Evolutionary conservation across 1,140 invertebrate species (phyloP).

Genomic region (Drosophila baimaii): DNA sequence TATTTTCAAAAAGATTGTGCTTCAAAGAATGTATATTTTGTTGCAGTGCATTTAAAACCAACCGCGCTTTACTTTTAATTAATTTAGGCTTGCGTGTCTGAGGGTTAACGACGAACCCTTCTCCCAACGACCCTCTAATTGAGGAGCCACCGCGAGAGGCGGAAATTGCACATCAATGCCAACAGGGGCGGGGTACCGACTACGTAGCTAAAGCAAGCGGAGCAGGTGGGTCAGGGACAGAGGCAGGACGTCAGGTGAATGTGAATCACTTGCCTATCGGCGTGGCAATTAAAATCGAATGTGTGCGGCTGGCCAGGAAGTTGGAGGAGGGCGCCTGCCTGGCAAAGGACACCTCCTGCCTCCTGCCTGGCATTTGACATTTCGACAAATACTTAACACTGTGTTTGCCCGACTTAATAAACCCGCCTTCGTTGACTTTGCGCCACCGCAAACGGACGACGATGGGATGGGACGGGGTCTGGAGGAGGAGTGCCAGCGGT

Average conservation of each 20-base stretch:
- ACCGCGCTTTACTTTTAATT: conserved; percentile 26
- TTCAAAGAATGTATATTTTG: neutral
- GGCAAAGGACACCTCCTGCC: conserved; percentile 5
- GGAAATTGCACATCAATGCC: conserved; percentile 46
- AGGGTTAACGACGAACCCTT: conserved; percentile 28
- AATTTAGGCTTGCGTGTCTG: conserved; percentile 29
- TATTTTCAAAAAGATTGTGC: neutral
- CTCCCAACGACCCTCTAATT: conserved; percentile 26
- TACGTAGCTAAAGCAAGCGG: neutral
- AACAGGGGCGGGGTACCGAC: neutral
- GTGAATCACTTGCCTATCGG: conserved; percentile 40
- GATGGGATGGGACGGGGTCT: neutral
- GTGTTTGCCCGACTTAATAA: conserved; percentile 79
- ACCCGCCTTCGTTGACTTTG: conserved; percentile 76
- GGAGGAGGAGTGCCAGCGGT: conserved; percentile 30
- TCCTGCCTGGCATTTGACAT: conserved; percentile 67
- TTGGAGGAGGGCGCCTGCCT: neutral
- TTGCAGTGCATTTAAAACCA: conserved; percentile 6
- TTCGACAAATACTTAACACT: conserved; percentile 80
- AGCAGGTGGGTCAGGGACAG: conserved; percentile 3
- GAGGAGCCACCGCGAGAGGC: conserved; percentile 23
- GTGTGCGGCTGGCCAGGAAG: conserved; percentile 33
- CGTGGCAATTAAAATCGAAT: conserved; percentile 50
- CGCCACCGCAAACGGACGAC: conserved; percentile 40
- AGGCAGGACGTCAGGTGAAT: conserved; percentile 12